These are phyloP conservation scores for Meteorus cinctellus DNA, from an alignment of 2,888 invertebrate genomes.

Conservation along the genomic window DNA sequence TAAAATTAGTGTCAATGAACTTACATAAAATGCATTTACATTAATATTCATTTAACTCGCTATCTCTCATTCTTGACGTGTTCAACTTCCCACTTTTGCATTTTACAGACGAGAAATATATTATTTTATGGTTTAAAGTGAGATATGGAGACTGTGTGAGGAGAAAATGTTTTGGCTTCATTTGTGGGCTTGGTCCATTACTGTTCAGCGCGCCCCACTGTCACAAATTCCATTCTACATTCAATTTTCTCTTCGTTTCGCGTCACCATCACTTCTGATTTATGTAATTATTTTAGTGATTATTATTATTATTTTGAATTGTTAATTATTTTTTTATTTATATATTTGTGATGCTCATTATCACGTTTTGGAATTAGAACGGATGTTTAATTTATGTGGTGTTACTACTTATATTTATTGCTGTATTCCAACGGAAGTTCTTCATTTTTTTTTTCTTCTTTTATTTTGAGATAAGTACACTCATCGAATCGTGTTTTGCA, in stretches of 20 bases:
- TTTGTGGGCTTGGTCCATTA: constrained; percentile 30
- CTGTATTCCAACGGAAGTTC: constrained; percentile 35
- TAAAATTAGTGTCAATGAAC: constrained; percentile 27
- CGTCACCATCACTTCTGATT: not conserved
- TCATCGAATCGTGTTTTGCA: constrained; percentile 4
- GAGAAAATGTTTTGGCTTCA: constrained; percentile 26
- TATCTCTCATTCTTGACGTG: not conserved
- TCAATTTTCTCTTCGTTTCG: constrained; percentile 27
- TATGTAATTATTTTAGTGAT: not conserved
- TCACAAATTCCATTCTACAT: constrained; percentile 27
- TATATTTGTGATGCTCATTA: not conserved
- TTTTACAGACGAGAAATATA: not conserved
- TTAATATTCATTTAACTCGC: not conserved
- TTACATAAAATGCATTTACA: constrained; percentile 17
- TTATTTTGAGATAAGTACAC: constrained; percentile 13
- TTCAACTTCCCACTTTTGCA: not conserved
- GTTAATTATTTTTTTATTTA: not conserved
- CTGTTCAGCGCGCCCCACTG: constrained; percentile 11
- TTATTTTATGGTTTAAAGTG: not conserved
- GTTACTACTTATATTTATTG: not conserved
- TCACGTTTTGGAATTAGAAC: constrained; percentile 36
- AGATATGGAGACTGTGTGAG: not conserved
- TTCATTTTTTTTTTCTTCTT: constrained; percentile 37
- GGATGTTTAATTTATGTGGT: constrained; percentile 21
- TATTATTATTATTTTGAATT: not conserved